Conservation (phyloP, 2,888 invertebrate species). For the Eudemis profundana region DNA sequence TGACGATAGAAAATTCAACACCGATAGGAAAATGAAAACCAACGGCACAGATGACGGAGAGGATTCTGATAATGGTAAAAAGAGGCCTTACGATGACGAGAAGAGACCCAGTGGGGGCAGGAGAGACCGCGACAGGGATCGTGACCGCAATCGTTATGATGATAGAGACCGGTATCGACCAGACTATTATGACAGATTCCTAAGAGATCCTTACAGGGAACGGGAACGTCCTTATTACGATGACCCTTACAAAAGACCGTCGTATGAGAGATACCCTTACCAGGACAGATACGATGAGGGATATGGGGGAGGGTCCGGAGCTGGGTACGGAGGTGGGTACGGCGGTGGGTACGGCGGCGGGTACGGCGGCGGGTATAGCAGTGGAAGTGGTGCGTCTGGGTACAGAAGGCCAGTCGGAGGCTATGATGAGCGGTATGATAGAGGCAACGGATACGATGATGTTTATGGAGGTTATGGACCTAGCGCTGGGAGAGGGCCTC, state of each 20-base stretch:
- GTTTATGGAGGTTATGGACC: slow-evolving; percentile 71
- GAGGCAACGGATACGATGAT: slow-evolving; percentile 63
- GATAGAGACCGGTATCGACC: slow-evolving; percentile 73
- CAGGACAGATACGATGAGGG: slow-evolving; percentile 60
- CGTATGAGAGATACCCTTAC: slow-evolving; percentile 66
- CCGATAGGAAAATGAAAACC: slow-evolving; percentile 60
- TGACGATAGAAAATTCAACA: slow-evolving; percentile 55
- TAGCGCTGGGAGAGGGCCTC: slow-evolving; percentile 73
- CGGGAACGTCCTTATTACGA: slow-evolving; percentile 63
- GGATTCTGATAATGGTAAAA: slow-evolving; percentile 61
- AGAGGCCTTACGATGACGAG: slow-evolving; percentile 64
- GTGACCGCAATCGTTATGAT: slow-evolving; percentile 50
- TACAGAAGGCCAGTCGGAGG: slow-evolving; percentile 49
- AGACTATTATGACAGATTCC: slow-evolving; percentile 75
- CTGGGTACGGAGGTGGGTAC: slow-evolving; percentile 22
- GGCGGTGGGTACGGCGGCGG: slow-evolving; percentile 7
- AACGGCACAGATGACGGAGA: slow-evolving; percentile 71
- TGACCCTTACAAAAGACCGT: slow-evolving; percentile 67
- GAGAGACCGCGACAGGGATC: slow-evolving; percentile 59
- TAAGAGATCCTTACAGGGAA: slow-evolving; percentile 73
- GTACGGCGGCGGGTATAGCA: slow-evolving; percentile 22
- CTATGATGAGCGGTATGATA: slow-evolving; percentile 61
- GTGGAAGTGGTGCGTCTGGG: not conserved
- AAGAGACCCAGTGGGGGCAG: slow-evolving; percentile 58
- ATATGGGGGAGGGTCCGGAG: slow-evolving; percentile 51